Evolutionary conservation across 2,888 invertebrate genomes (phyloP), one percentile per base, ranked within the genome.

Genomic region (Dermolepida albohirtum): DNA sequence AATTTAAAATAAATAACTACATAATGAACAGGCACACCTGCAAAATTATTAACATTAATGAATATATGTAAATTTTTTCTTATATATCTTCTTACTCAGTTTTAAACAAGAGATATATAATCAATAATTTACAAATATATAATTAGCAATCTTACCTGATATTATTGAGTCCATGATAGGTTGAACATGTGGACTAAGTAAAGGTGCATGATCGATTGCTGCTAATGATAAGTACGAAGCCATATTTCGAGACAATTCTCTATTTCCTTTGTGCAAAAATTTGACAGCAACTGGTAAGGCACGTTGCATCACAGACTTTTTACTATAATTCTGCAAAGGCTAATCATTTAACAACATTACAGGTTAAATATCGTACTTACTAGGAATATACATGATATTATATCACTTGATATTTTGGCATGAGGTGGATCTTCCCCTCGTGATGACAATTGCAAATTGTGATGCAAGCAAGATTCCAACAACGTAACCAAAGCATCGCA

Each of bases 361-460:
- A 89, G 84, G 71, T 39, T 55, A 34, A 34, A 34, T 6, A 63
- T 34, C 63, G 66, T 40, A 47, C 55, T 68, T 71, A 95, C 96
- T 88, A 96, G 85, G 85, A 97, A 97, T 82, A 97, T 92, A 84
- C 95, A 96, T 74, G 96, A 95, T 79, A 97, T 93, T 72, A 97
- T 91, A 85, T 97, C 97, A 51, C 95, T 94, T 16, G 96, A 96
- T 78, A 97, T 97, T 85, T 97, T 97, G 52, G 96, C 95, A 87
- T 97, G 97, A 0, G 97, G 96, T 41, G 96, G 95, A 84, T 97
- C 96, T 79, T 94, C 93, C 83, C 94, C 93, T 75, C 90, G 85
- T 17, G 88, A 84, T 39, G 88, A 85, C 0, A 94, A 93, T 84
- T 94, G 92, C 74, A 96, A 86, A 83, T 95, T 95, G 86, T 96